phyloP scores from a whole-genome alignment of 2,888 invertebrate genomes.

The Stenchaetothrips biformis region DNA sequence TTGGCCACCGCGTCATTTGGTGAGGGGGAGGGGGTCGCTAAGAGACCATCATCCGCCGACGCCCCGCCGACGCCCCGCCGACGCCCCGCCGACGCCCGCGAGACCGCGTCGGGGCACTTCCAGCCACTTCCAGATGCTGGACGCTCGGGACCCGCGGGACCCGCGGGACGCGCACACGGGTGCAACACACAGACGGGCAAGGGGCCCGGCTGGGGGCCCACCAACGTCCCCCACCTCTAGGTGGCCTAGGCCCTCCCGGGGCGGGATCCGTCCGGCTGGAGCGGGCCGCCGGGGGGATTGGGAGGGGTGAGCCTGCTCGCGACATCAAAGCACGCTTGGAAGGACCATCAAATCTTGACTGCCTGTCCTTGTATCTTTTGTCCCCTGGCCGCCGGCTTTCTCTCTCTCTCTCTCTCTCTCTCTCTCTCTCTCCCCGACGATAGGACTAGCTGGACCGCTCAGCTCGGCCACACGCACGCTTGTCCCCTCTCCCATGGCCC shows the following conservation, averaged over 20 bases:
- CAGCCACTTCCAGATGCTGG: background rate
- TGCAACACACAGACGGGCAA: no score
- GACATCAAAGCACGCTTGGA: background rate
- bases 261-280: no score
- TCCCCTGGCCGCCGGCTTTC: background rate
- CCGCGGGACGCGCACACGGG: no score
- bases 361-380: background rate
- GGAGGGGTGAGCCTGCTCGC: background rate
- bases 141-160: background rate
- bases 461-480: no score
- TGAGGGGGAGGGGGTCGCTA: background rate
- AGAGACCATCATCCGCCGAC: constrained; percentile 3
- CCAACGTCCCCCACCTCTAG: no score
- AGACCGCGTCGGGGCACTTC: no score
- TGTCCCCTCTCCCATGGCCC: no score
- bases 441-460: no score
- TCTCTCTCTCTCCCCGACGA: background rate
- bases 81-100: no score
- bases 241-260: no score
- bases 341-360: background rate
- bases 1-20: background rate
- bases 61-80: no score
- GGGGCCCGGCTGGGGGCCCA: no score
- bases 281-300: background rate
- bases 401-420: background rate